Conservation (phyloP, 2,888 invertebrate genomes). For the Sceliomorpha sp. region DNA sequence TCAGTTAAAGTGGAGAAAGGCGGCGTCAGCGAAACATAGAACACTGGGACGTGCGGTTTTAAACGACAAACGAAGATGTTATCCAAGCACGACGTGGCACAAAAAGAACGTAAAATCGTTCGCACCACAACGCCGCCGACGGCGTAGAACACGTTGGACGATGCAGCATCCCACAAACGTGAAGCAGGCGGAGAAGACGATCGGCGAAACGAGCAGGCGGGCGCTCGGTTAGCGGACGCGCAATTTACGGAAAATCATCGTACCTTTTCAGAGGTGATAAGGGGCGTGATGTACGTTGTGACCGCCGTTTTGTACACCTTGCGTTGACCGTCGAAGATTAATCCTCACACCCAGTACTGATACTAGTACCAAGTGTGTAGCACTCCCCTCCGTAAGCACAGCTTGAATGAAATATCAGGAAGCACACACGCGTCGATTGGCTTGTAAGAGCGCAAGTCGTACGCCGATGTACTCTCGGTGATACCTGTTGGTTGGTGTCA, state of each 20-base stretch:
- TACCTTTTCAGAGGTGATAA: slow-evolving; percentile 80
- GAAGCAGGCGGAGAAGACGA: too few species aligned
- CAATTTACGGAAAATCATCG: slow-evolving; percentile 22
- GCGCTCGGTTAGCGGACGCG: neutral
- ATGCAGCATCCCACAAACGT: too few species aligned
- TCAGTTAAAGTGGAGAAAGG: too few species aligned
- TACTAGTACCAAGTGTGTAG: slow-evolving; percentile 66
- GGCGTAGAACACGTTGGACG: slow-evolving; percentile 3
- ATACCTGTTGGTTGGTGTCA: slow-evolving; percentile 58
- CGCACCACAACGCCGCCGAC: neutral
- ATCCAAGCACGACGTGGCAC: too few species aligned
- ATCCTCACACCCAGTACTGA: slow-evolving; percentile 67
- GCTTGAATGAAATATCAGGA: slow-evolving; percentile 13
- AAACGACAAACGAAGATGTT: too few species aligned
- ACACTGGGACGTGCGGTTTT: too few species aligned
- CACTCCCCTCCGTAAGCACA: slow-evolving; percentile 49
- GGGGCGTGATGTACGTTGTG: slow-evolving; percentile 80
- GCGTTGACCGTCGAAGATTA: slow-evolving; percentile 60
- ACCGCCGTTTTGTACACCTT: slow-evolving; percentile 79
- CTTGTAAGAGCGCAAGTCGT: slow-evolving; percentile 26
- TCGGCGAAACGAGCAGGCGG: neutral
- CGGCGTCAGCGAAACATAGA: too few species aligned
- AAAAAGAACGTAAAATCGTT: neutral
- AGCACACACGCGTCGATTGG: slow-evolving; percentile 47
- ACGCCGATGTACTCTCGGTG: slow-evolving; percentile 12